A percentile compares a stretch with the other conserved stretches of the same genome.
phyloP scores from a whole-genome alignment of 2,888 invertebrate genomes.

The Tetheella fluctuosa region DNA sequence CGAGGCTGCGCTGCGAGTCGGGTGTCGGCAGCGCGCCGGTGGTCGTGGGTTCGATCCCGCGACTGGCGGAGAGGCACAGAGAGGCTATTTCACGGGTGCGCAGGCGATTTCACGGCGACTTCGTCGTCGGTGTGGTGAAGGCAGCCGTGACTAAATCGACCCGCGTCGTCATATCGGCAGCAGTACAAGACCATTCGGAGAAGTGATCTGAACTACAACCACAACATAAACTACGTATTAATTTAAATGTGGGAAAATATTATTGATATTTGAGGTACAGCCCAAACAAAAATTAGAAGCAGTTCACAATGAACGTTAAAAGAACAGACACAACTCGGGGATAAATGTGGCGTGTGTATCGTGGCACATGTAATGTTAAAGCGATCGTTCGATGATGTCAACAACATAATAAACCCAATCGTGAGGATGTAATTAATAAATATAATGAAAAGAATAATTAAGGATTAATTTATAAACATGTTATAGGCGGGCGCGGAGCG shows the following conservation, averaged over 20 bases:
- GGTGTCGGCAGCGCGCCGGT: conserved; percentile 4
- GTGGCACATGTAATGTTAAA: not conserved
- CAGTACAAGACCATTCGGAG: too few relatives aligned
- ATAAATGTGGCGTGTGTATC: too few relatives aligned
- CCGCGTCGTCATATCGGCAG: not conserved
- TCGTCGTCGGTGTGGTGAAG: not conserved
- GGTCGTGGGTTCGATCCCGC: conserved; percentile 9
- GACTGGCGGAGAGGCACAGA: not conserved
- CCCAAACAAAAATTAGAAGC: too few relatives aligned
- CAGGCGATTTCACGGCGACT: conserved; percentile 15
- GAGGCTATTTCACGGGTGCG: conserved; percentile 18
- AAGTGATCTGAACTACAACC: too few relatives aligned
- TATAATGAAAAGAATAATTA: conserved; percentile 23
- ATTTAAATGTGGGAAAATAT: too few relatives aligned
- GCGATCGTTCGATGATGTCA: not conserved
- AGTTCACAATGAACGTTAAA: too few relatives aligned
- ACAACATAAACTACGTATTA: too few relatives aligned
- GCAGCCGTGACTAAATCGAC: conserved; percentile 9
- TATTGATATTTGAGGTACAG: too few relatives aligned
- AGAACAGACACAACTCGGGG: not conserved
- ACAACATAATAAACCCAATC: conserved; percentile 15
- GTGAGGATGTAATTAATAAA: conserved; percentile 33
- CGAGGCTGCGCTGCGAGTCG: not conserved
- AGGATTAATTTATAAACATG: not conserved
- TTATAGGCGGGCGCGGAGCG: not conserved